A percentile compares a stretch with the other conserved stretches of the same genome.
phyloP scores from a whole-genome alignment of 2,888 invertebrate genomes.

The Cyrtodaria siliqua region DNA sequence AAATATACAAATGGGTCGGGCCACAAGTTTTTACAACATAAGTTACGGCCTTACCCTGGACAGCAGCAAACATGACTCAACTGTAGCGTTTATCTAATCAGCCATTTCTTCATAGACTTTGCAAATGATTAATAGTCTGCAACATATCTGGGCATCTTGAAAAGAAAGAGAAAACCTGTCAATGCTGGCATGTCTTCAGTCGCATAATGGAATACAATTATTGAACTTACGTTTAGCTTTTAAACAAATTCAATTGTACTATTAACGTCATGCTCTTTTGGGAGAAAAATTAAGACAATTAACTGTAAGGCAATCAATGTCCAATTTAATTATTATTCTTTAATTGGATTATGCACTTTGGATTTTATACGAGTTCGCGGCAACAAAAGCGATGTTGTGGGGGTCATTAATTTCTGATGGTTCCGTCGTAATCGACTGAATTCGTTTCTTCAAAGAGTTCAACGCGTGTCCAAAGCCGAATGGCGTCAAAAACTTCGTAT shows the following conservation, averaged over 20 bases:
- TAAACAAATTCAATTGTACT: background rate
- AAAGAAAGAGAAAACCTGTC: no score
- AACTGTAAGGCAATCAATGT: slow-evolving; percentile 55
- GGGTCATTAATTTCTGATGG: slow-evolving; percentile 9
- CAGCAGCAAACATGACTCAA: no score
- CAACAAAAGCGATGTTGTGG: background rate
- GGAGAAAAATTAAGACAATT: slow-evolving; percentile 36
- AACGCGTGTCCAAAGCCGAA: no score
- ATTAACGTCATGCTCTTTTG: slow-evolving; percentile 3
- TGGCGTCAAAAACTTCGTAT: no score
- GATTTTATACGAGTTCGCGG: background rate
- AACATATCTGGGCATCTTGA: no score
- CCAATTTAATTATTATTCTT: slow-evolving; percentile 66
- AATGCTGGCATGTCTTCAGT: no score
- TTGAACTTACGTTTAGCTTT: background rate
- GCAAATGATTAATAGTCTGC: no score
- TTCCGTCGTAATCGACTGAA: background rate
- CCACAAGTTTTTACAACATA: no score
- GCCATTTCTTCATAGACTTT: no score
- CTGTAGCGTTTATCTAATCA: no score
- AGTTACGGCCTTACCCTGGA: no score
- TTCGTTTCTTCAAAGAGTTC: background rate
- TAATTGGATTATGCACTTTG: slow-evolving; percentile 60
- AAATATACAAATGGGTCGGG: no score
- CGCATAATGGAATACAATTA: background rate